Evolutionary conservation across 2,797 vertebrate species (phyloP), one percentile per base, ranked within the genome.

Genomic region (Melanotaenia nigrans): DNA sequence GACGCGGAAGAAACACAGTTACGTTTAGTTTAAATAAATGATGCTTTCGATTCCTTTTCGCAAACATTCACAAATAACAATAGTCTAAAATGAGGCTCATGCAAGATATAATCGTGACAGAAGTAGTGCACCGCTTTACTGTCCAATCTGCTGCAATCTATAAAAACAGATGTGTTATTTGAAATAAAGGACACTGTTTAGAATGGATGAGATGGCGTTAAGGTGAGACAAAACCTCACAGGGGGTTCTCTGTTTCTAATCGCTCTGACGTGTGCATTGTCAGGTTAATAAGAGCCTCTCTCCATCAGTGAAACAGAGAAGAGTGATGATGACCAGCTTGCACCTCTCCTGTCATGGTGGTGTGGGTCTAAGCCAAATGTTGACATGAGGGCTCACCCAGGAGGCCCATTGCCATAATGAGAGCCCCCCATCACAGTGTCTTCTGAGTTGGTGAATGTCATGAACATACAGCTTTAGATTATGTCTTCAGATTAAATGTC

Each of bases 241-340:
- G 84, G 87, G 89, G 89, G 88, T 82, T 65, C 77, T 86, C 79
- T 35, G 63, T 68, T 68, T 60, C 84, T 73, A 25, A 67, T 73
- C 79, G 81, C 58, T 75, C 77, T 82, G 83, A 87, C 66, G 32
- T 49, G 62, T 53, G 79, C 79, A 85, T 91, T 90, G 87, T 91
- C 18, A 11, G 71, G 77, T 87, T 84, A 84, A 90, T 82, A 78
- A 73, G 78, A 82, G 85, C 79, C 63, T 84, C 75, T 80, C 70
- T 57, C 67, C 71, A 49, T 82, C 78, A 47, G 84, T 87, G 92
- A 86, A 92, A 93, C 68, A 62, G 91, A 93, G 93, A 91, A 74
- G 85, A 77, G 81, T 54, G 85, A 38, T 78, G 87, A 79, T 73
- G 82, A 85, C 82, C 85, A 76, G 78, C 86, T 92, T 85, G 87